Percentiles rank a stretch among this genome's conserved stretches.
phyloP scores from a whole-genome alignment of 2,113 vertebrate genomes.

The Podiceps cristatus region DNA sequence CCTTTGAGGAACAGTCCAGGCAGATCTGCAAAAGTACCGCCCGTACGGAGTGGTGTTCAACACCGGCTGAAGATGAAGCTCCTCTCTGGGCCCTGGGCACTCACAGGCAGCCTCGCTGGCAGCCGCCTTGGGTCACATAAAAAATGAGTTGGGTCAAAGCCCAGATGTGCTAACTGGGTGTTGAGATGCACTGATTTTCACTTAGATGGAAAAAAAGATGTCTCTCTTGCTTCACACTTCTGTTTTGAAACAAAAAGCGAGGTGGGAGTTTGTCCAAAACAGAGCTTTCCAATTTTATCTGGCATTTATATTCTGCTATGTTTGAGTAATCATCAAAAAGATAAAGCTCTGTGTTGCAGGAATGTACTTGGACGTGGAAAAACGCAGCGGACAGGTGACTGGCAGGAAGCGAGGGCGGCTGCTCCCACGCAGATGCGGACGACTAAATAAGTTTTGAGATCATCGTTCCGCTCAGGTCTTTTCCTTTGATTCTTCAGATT shows the following conservation, averaged over 20 bases:
- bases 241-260: slow-evolving; percentile 18
- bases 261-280: slow-evolving; percentile 2
- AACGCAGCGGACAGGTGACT: slow-evolving; percentile 33
- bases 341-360: slow-evolving; percentile 1
- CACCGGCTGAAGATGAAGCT: background rate
- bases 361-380: background rate
- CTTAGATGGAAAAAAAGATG: slow-evolving; percentile 50
- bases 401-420: slow-evolving; percentile 44
- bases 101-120: background rate
- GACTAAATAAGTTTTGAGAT: slow-evolving; percentile 74
- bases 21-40: background rate
- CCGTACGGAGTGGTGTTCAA: accelerated
- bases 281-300: slow-evolving; percentile 14
- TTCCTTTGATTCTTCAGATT: slow-evolving; percentile 76
- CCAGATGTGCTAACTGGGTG: slow-evolving; percentile 65
- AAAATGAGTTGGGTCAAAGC: slow-evolving; percentile 62
- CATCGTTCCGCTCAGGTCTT: slow-evolving; percentile 67
- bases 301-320: background rate
- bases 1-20: accelerated
- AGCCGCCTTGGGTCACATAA: slow-evolving; percentile 45
- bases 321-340: background rate
- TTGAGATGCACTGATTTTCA: slow-evolving; percentile 58
- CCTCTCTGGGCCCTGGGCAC: background rate
- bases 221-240: slow-evolving; percentile 51
- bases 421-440: slow-evolving; percentile 39